Evolutionary conservation across 2,888 invertebrate species (phyloP), one percentile per base, ranked within the genome.

Genomic region (Kryphioiulus occultus): DNA sequence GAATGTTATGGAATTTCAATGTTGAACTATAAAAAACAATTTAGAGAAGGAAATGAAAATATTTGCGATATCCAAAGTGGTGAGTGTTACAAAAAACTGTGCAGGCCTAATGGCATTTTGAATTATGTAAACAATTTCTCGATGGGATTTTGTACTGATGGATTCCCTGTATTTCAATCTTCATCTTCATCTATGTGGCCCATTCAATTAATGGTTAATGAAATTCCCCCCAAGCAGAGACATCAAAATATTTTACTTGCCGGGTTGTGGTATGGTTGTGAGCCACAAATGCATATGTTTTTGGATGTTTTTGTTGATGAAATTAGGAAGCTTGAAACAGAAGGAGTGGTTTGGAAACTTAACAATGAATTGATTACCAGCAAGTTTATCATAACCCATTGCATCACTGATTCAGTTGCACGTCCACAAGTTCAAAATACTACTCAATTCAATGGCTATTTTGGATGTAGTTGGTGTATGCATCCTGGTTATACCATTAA

Each of bases 231-330:
- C 4, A 26, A 84, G 84, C n/a, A 39, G 84, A 35, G 84, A 39
- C 84, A 22, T 19, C 15, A n/a, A 35, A 84, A 84, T n/a, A 84
- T 42, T 39, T 30, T 30, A 35, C 84, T 84, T 4, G 42, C 84
- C 26, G 84, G 35, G 35, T 19, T 84, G 19, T 84, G 84, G 30
- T 84, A 39, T 84, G 84, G 26, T 10, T 26, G 42, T 35, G n/a
- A 84, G 26, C 30, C 84, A 35, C 35, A 39, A 30, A 84, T 84
- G 84, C 17, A 84, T 7, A 12, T 42, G 84, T 84, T 84, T 84
- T 84, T 84, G 19, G 42, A 35, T 42, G 2, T n/a, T 4, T 84
- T 84, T 84, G 84, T 26, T 19, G 42, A 84, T 39, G 30, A 7
- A 84, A 84, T 84, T 7, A 26, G 26, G 3, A 84, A 19, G 35